Conservation (phyloP, 64 coral and sea anemone genomes). For the Montipora cactus region DNA sequence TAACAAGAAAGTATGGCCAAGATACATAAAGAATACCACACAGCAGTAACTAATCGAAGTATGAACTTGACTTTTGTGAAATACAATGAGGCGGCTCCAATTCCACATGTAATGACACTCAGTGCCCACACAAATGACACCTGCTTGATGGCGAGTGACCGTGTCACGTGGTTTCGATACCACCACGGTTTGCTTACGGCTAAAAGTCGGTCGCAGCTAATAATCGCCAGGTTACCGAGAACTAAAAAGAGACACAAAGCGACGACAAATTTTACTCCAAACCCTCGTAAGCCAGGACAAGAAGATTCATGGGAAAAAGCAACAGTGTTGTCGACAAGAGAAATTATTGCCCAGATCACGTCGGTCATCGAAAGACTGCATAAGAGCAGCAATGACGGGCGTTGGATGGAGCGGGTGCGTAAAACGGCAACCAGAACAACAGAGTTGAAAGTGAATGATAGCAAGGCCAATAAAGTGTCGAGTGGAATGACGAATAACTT, state of each 20-base stretch:
- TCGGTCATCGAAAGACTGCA: constrained; percentile 13
- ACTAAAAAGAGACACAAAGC: neutral
- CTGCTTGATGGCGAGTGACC: neutral
- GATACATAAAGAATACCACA: neutral
- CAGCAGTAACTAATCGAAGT: too few relatives aligned
- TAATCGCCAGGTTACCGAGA: neutral
- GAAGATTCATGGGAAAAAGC: neutral
- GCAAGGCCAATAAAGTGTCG: neutral
- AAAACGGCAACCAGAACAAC: neutral
- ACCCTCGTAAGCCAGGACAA: neutral
- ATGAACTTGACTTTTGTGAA: neutral
- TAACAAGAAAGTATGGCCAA: neutral
- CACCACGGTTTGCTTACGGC: constrained; percentile 10
- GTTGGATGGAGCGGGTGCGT: neutral
- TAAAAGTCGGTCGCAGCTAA: neutral
- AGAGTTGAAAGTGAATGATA: neutral
- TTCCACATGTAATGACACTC: neutral
- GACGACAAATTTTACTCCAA: too few relatives aligned
- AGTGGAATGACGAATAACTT: constrained; percentile 6
- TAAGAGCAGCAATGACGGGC: neutral
- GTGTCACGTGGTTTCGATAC: constrained; percentile 5
- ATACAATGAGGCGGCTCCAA: neutral
- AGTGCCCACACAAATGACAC: neutral
- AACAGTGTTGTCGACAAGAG: neutral
- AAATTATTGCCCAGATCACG: neutral